Evolutionary conservation across 2,888 invertebrate genomes (phyloP), one percentile per base, ranked within the genome.

Genomic region (Biston stratarius): DNA sequence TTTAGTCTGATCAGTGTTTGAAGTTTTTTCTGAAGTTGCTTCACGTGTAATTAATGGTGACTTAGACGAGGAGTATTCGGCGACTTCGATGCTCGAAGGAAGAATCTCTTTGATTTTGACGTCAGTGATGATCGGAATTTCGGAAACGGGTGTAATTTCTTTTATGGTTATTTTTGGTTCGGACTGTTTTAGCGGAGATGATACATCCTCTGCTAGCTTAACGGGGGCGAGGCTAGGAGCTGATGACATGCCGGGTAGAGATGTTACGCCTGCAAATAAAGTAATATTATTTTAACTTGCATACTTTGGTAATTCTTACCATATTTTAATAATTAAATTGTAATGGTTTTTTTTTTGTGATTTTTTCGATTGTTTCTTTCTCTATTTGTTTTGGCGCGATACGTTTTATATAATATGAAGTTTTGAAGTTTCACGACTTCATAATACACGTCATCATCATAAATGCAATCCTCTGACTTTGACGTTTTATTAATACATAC

Each of bases 61-160:
- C 72, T 92, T 92, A 0, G 92, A 91, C 3, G 90, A 90, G 5
- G 90, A 85, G 73, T 92, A 93, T 72, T 92, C 89, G 11, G 86
- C 83, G 10, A 87, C 87, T 66, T 93, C 92, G 61, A 87, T 85
- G 62, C 85, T 86, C 12, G 89, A 88, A 10, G 92, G 94, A 34
- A 91, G 77, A 42, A 94, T 89, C 77, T 94, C 92, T 75, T 92
- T 93, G 47, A 93, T 91, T 75, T 91, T 92, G 14, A 94, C 90
- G 47, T 91, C 91, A 15, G 91, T 91, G 62, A 90, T 88, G 57
- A 88, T 82, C 0, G 94, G 92, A 40, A 93, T 92, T 78, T 92
- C 92, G 0, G 94, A 91, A 5, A 92, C 95, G 0, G 95, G 95
- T 6, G 95, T 95, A 6, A 95, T 95, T 84, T 95, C 95, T 74